Conservation (phyloP, 1,140 invertebrate genomes). For the Heliothis subflexa region DNA sequence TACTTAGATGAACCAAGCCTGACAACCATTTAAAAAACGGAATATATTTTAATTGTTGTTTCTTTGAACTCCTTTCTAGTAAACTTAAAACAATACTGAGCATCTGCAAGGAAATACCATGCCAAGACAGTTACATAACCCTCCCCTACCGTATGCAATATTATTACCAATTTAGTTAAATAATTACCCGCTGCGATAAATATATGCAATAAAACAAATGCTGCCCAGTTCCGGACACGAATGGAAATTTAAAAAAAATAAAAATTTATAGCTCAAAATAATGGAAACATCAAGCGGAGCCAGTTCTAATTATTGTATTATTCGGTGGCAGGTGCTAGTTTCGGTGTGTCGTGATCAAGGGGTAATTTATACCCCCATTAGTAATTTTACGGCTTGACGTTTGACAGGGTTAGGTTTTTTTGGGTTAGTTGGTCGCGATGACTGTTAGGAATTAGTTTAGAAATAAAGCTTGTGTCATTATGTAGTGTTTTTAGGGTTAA, state of each 20-base stretch:
- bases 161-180: slow-evolving; percentile 14
- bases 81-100: background rate
- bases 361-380: slow-evolving; percentile 68
- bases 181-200: slow-evolving; percentile 28
- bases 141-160: background rate
- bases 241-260: slow-evolving; percentile 23
- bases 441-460: slow-evolving; percentile 19
- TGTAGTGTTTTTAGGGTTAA: background rate
- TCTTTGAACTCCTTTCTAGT: background rate
- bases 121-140: slow-evolving; percentile 6
- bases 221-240: slow-evolving; percentile 19
- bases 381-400: slow-evolving; percentile 60
- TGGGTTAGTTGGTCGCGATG: slow-evolving; percentile 29
- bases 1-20: no score
- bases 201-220: slow-evolving; percentile 45
- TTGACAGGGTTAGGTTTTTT: slow-evolving; percentile 46
- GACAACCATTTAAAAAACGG: no score
- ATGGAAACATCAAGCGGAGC: slow-evolving; percentile 44
- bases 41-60: no score
- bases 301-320: slow-evolving; percentile 64
- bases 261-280: slow-evolving; percentile 36
- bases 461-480: slow-evolving; percentile 2
- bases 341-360: slow-evolving; percentile 46
- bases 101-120: slow-evolving; percentile 23
- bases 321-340: slow-evolving; percentile 62